Evolutionary conservation across 2,888 invertebrate species (phyloP).

Genomic region (Hedychridium roseum): DNA sequence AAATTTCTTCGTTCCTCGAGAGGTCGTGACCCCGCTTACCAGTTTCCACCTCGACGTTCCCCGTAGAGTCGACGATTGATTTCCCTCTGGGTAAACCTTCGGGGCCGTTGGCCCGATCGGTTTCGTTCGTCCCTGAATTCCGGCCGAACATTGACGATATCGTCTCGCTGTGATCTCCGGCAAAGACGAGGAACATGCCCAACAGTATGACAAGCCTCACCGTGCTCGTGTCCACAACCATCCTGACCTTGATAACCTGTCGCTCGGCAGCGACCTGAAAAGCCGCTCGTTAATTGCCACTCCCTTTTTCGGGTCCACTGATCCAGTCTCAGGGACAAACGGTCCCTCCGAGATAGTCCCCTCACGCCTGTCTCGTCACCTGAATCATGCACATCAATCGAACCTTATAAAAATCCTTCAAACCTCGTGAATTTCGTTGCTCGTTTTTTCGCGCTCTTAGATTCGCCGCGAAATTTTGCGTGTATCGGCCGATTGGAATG

Average conservation of each 20-base stretch:
- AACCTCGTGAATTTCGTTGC: too few species aligned
- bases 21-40: too few species aligned
- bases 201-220: slow-evolving; percentile 67
- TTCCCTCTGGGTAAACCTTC: slow-evolving; percentile 37
- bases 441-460: too few species aligned
- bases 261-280: too few species aligned
- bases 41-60: slow-evolving; percentile 26
- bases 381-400: too few species aligned
- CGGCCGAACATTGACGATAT: slow-evolving; percentile 65
- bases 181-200: slow-evolving; percentile 67
- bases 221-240: slow-evolving; percentile 59
- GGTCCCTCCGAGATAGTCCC: too few species aligned
- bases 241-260: slow-evolving; percentile 14
- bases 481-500: too few species aligned
- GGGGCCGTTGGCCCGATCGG: slow-evolving; percentile 31
- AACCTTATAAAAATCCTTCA: too few species aligned
- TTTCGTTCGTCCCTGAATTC: slow-evolving; percentile 51
- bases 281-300: not conserved
- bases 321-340: too few species aligned
- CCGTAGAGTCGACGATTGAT: slow-evolving; percentile 3
- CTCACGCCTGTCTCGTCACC: too few species aligned
- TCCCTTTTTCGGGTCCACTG: slow-evolving; percentile 11
- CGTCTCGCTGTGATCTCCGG: slow-evolving; percentile 67
- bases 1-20: too few species aligned
- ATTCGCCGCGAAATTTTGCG: too few species aligned